phyloP scores from a whole-genome alignment of 2,113 vertebrate species.

The Lophotis ruficrista region DNA sequence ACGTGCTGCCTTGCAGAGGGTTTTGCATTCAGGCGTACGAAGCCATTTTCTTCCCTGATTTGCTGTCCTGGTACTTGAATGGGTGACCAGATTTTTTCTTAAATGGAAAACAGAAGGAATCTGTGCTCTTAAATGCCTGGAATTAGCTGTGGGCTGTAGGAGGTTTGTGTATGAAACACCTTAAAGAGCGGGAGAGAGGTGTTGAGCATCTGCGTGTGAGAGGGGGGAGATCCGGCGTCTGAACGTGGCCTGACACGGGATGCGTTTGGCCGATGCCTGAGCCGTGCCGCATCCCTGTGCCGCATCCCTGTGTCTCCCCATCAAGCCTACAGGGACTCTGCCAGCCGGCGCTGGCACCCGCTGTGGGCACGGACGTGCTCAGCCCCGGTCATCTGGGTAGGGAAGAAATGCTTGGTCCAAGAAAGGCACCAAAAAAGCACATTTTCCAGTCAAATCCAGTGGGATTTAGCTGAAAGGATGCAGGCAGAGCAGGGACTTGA shows the following conservation, averaged over 20 bases:
- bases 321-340: background rate
- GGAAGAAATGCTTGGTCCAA: background rate
- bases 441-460: background rate
- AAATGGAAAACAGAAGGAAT: background rate
- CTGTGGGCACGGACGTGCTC: background rate
- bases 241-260: background rate
- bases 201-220: background rate
- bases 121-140: background rate
- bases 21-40: rapidly evolving
- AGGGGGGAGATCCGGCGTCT: background rate
- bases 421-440: background rate
- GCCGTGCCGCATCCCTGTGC: background rate
- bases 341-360: background rate
- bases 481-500: background rate
- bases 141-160: background rate
- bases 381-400: background rate
- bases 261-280: background rate
- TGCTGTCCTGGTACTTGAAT: background rate
- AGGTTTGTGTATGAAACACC: background rate
- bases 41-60: background rate
- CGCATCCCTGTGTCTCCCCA: background rate
- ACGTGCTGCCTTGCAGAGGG: background rate
- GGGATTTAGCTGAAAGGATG: background rate
- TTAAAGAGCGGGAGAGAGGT: background rate
- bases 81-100: background rate